These are phyloP conservation scores for Acheta domesticus DNA, from an alignment of 2,888 invertebrate genomes.

Conservation along the genomic window DNA sequence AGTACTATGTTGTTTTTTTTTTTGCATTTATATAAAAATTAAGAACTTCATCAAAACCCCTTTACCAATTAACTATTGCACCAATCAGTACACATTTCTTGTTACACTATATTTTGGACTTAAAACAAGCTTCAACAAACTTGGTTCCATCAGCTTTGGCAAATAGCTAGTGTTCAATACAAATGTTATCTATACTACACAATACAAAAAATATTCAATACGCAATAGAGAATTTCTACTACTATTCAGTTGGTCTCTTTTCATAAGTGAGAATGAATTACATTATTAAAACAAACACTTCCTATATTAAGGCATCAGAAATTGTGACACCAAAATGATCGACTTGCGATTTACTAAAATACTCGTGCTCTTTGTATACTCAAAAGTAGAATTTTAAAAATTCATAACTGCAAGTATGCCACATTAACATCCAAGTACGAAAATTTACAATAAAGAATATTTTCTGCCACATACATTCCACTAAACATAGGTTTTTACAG, in stretches of 20 bases:
- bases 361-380: neutral
- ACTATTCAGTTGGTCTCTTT: neutral
- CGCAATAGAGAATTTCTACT: neutral
- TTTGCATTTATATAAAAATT: too few relatives aligned
- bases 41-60: neutral
- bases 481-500: neutral
- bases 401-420: neutral
- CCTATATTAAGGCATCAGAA: neutral
- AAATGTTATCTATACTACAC: neutral
- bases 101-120: neutral
- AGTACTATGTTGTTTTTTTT: too few relatives aligned
- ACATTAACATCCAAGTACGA: neutral
- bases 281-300: neutral
- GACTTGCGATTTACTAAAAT: neutral
- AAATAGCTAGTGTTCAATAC: neutral
- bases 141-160: neutral
- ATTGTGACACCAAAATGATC: neutral
- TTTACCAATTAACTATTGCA: neutral
- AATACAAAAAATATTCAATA: slow-evolving; percentile 11
- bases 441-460: neutral
- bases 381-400: slow-evolving; percentile 4
- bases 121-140: slow-evolving; percentile 18
- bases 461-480: neutral
- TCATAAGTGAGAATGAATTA: neutral
- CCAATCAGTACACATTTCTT: neutral